A percentile compares a stretch with the other conserved stretches of the same genome.
These are phyloP conservation scores for Rhinolophus sinicus DNA, from an alignment of 2,113 vertebrate species.

Conservation along the genomic window DNA sequence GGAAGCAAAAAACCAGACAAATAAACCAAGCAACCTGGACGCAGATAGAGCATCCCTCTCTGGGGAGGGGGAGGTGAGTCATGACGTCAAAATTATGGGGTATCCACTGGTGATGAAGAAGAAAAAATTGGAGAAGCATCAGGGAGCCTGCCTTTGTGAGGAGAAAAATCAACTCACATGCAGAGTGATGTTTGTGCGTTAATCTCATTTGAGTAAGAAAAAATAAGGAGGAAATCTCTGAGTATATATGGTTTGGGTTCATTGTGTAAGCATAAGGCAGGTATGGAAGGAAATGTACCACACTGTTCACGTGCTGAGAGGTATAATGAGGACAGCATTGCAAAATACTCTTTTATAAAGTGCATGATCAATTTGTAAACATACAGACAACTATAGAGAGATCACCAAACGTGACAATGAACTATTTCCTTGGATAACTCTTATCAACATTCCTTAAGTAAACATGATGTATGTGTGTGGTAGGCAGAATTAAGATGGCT, in stretches of 20 bases:
- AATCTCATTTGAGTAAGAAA: not conserved
- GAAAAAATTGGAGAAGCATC: too few species aligned
- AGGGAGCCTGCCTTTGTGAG: not conserved
- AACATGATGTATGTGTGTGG: not conserved
- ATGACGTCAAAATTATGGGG: not conserved
- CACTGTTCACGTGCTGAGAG: not conserved
- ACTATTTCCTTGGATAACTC: not conserved
- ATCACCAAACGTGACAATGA: not conserved
- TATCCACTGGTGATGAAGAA: not conserved
- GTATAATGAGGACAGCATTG: rapidly evolving
- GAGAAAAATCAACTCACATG: not conserved
- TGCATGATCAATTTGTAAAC: rapidly evolving
- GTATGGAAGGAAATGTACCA: rapidly evolving
- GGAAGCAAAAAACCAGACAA: not conserved
- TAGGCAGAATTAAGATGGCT: not conserved
- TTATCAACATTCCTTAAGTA: not conserved
- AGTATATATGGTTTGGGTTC: not conserved
- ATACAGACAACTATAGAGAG: not conserved
- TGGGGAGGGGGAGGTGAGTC: not conserved
- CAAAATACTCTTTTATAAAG: not conserved
- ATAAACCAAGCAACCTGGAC: not conserved
- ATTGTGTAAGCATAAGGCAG: not conserved
- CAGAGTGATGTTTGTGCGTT: not conserved
- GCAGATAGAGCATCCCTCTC: not conserved
- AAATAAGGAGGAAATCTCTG: not conserved